Evolutionary conservation across 2,888 invertebrate species (phyloP).

Genomic region (Nysson spinosus): DNA sequence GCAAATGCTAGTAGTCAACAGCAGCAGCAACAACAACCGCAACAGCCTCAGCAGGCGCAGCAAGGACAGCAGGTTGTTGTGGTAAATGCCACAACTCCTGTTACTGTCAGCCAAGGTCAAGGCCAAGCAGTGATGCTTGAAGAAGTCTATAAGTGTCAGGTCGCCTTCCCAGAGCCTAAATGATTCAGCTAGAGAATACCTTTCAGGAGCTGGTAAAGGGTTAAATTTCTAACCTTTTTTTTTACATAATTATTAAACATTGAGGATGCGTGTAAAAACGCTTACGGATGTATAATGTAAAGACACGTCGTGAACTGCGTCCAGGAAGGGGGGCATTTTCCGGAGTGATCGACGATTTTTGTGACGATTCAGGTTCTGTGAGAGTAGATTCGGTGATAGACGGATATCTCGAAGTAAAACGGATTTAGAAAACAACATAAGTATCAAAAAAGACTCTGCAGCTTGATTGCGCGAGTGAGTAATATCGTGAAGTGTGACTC

Average conservation of each 20-base stretch:
- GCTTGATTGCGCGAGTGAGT: constrained; percentile 47
- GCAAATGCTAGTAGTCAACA: constrained; percentile 78
- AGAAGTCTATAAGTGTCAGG: constrained; percentile 77
- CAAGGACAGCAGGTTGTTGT: constrained; percentile 75
- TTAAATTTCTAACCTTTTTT: constrained; percentile 60
- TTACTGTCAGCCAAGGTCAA: constrained; percentile 75
- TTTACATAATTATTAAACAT: constrained; percentile 50
- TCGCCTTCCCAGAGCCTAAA: constrained; percentile 76
- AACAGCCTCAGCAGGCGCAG: constrained; percentile 68
- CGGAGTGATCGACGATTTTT: constrained; percentile 35
- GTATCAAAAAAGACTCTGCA: constrained; percentile 40
- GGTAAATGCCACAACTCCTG: constrained; percentile 74
- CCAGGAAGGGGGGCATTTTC: constrained; percentile 29
- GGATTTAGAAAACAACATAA: constrained; percentile 2
- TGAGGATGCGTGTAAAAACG: constrained; percentile 27
- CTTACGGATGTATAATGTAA: constrained; percentile 41
- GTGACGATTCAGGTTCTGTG: constrained; percentile 36
- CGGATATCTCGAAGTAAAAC: constrained; percentile 24
- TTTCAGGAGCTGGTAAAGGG: constrained; percentile 62
- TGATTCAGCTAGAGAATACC: constrained; percentile 70
- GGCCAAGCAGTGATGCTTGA: constrained; percentile 76
- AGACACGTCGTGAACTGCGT: constrained; percentile 21
- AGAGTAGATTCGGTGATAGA: constrained; percentile 23
- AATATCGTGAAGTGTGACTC: constrained; percentile 34
- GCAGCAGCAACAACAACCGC: constrained; percentile 74